phyloP scores from a whole-genome alignment of 2,888 invertebrate species.

The Parascotia fuliginaria region DNA sequence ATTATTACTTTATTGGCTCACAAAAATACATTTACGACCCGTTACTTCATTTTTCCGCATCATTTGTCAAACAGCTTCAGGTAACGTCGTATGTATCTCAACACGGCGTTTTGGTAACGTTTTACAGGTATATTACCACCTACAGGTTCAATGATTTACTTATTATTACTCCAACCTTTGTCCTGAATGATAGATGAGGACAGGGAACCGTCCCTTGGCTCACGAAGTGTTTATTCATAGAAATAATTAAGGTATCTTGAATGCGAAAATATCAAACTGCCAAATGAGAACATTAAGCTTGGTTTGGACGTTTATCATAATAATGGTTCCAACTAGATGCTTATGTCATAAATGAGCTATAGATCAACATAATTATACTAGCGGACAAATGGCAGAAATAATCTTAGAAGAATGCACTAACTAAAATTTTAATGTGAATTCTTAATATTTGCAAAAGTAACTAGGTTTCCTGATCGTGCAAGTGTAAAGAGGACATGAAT shows the following conservation, averaged over 20 bases:
- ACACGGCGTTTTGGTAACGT: conserved; percentile 8
- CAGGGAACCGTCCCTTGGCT: neutral
- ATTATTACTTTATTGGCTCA: no score
- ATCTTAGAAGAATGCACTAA: neutral
- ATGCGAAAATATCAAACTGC: neutral
- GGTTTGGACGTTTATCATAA: neutral
- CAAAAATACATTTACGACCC: conserved; percentile 2
- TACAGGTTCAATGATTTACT: conserved; percentile 1
- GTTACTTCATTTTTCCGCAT: conserved; percentile 11
- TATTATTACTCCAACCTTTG: neutral
- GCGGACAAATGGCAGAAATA: neutral
- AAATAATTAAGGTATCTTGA: neutral
- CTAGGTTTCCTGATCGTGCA: no score
- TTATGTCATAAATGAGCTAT: neutral
- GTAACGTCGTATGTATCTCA: conserved; percentile 13
- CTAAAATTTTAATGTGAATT: neutral
- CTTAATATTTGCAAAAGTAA: no score
- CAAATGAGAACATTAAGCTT: neutral
- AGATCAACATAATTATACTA: neutral
- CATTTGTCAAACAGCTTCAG: conserved; percentile 16
- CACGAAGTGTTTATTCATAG: neutral
- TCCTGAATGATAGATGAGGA: neutral
- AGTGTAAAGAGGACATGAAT: no score
- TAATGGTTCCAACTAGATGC: neutral
- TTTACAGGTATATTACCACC: neutral